Evolutionary conservation across 2,113 vertebrate species (phyloP), one percentile per base, ranked within the genome.

Genomic region (Agapornis roseicollis): DNA sequence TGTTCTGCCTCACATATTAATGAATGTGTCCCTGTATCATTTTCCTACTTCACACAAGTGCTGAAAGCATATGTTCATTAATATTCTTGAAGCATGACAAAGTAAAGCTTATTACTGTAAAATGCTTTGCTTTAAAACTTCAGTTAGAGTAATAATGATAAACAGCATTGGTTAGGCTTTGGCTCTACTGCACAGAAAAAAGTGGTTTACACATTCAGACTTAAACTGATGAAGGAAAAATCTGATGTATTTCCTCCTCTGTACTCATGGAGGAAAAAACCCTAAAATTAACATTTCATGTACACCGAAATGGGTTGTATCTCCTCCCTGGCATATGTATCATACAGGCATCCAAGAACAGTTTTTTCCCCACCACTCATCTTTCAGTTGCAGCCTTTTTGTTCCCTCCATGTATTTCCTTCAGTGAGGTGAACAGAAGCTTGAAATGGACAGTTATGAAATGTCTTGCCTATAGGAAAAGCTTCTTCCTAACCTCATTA

Each of bases 31-130:
- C 27, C 60, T 70, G 53, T 96, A 90, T 90, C 72, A 56, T 61
- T 93, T 86, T 71, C 33, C 55, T 93, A 20, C 56, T 93, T 81
- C 80, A 81, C 35, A 69, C 77, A 71, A 87, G 44, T 61, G 60
- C 61, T 94, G 77, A 79, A 92, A 92, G 80, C 69, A 3, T 64
- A 29, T 31, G n/a, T 86, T 95, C 83, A 84, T 93, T 95, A 95
- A 95, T 96, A 94, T 94, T 94, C 93, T 70, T 88, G 76, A 86
- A 85, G 88, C 33, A 1, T 91, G 92, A 68, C 88, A 84, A 88
- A 86, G 69, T 84, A 92, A 95, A 96, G 60, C 88, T 83, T 94
- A 88, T 96, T 93, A 95, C 28, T 81, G 31, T 83, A 90, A 95
- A 73, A 52, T 33, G 60, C 72, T 91, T 81, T 24, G 8, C 88